Evolutionary conservation across 2,113 vertebrate species (phyloP).

Genomic region (Dromiciops gliroides): DNA sequence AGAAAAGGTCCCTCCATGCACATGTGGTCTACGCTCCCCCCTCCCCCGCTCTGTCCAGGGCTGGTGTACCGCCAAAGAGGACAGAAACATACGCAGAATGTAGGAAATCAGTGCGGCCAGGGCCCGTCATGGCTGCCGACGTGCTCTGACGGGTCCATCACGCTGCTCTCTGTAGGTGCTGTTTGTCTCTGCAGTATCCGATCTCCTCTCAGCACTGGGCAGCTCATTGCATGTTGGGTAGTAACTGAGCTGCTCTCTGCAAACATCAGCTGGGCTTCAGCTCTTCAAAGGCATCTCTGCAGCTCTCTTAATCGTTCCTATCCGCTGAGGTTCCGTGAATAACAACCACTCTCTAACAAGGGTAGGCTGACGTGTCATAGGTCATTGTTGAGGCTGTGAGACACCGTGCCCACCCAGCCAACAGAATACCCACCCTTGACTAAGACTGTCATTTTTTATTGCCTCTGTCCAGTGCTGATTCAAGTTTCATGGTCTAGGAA

Average conservation of each 20-base stretch:
- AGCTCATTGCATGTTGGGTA: too few species aligned
- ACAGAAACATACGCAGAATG: neutral
- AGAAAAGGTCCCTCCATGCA: neutral
- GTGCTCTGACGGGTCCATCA: neutral
- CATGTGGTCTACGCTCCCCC: neutral
- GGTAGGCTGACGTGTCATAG: neutral
- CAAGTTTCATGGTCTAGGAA: neutral
- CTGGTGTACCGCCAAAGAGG: neutral
- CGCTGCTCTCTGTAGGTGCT: neutral
- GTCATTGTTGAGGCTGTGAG: neutral
- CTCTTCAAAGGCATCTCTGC: neutral
- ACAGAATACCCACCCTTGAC: too few species aligned
- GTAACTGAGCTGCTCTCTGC: neutral
- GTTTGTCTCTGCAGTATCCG: too few species aligned
- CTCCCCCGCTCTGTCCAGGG: too few species aligned
- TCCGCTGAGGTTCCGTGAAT: too few species aligned
- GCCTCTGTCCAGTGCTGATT: neutral
- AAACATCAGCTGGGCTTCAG: neutral
- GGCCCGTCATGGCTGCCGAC: neutral
- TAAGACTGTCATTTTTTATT: neutral
- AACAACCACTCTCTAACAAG: neutral
- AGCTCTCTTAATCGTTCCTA: neutral
- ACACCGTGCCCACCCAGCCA: neutral
- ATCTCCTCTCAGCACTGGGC: neutral
- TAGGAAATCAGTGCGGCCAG: neutral